phyloP scores from a whole-genome alignment of 35 echinoderm and acorn worm genomes.

The Amphiura filiformis region DNA sequence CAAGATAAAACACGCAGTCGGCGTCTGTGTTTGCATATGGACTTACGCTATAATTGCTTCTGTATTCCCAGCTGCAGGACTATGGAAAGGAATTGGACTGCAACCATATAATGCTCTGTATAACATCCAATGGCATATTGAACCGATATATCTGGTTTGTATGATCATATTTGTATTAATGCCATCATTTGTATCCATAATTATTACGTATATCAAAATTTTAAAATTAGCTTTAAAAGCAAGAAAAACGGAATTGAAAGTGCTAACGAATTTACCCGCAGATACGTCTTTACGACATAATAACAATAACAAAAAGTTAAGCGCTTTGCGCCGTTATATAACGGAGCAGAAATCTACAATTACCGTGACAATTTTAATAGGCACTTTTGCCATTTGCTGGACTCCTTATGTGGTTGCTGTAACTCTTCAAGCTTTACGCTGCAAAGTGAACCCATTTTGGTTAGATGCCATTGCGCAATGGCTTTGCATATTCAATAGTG shows the following conservation, averaged over 20 bases:
- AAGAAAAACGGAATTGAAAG: neutral
- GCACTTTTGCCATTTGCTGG: conserved; percentile 25
- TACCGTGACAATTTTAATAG: conserved; percentile 11
- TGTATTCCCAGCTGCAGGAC: conserved; percentile 14
- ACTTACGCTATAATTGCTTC: neutral
- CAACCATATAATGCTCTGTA: conserved; percentile 29
- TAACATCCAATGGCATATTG: conserved; percentile 30
- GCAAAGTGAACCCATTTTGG: conserved; percentile 3
- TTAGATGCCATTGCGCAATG: no score
- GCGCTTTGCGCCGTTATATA: neutral
- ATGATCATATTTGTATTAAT: conserved; percentile 4
- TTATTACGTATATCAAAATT: conserved; percentile 11
- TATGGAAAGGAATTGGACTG: conserved; percentile 26
- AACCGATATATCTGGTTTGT: neutral
- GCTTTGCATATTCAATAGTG: conserved; percentile 27
- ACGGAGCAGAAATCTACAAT: neutral
- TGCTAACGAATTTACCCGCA: neutral
- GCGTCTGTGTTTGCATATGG: neutral
- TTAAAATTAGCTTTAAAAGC: conserved; percentile 36
- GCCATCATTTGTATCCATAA: neutral
- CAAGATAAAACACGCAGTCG: neutral
- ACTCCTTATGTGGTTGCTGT: conserved; percentile 13
- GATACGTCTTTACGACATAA: neutral
- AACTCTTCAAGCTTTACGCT: neutral
- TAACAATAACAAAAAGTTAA: neutral